Base-by-base conservation (phyloP, 1,140 invertebrate species). In the Drosophila pseudoobscura region DNA sequence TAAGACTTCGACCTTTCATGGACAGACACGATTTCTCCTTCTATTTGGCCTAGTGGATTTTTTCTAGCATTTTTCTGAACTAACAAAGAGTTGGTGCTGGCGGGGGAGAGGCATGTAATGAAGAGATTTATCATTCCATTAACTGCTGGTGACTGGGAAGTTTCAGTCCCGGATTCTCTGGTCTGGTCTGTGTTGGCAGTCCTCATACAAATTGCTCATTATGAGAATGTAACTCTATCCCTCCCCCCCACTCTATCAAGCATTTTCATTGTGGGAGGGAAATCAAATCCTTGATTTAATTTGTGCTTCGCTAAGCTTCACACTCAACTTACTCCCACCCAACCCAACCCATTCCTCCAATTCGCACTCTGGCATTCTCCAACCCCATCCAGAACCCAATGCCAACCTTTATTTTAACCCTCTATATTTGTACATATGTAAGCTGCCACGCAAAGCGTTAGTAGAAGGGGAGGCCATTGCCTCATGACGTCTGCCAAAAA, bases 231-330 rank as follows among this genome's bases (percentile, higher is more conserved):
- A 60, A 58, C 66, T 62, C 43, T 76, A 54, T 31, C 20, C 20
- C 20, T 2, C 51, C 53, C 45, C 24, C 13, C 13, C 24, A 26
- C 4, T 26, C 24, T 5, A 20, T 11, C 45, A n/a, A 20, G 11
- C 17, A 46, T 8, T 3, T 31, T 31, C 31, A 9, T 9, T 31
- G 8, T 60, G 31, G 49, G 44, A 17, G 50, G 60, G 46, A 70
- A 74, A 83, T 49, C 46, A 56, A 76, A 50, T 65, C 61, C 50
- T 61, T 80, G 78, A 84, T 84, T 84, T 85, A 85, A 83, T 83
- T 83, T 83, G 80, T 75, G 61, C 72, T 66, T 57, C 59, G 70
- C 62, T 74, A 74, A 73, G 62, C 70, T 75, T 62, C 63, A 47
- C 73, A 72, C 60, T 58, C 52, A 59, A 75, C 52, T 75, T 66